Conservation (phyloP, 2,888 invertebrate species). For the Azorinus chamasolen region DNA sequence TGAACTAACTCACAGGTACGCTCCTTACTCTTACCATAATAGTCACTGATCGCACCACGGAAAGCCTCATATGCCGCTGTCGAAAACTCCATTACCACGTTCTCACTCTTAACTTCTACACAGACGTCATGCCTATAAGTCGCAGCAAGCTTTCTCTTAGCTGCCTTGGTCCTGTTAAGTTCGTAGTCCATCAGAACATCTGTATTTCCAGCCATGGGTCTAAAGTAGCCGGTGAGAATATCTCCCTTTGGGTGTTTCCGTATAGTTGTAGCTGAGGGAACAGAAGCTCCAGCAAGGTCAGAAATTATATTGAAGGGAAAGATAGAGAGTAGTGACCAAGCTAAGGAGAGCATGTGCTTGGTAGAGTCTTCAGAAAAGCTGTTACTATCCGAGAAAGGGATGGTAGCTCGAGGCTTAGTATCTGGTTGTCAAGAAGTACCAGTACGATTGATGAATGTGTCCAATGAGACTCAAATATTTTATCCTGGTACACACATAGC, state of each 20-base stretch:
- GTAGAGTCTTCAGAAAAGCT: slow-evolving; percentile 31
- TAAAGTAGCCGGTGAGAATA: too few relatives aligned
- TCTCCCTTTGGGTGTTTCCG: slow-evolving; percentile 39
- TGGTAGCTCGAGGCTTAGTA: slow-evolving; percentile 50
- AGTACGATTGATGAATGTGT: slow-evolving; percentile 50
- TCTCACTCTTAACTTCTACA: too few relatives aligned
- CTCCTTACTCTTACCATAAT: too few relatives aligned
- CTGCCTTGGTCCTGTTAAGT: too few relatives aligned
- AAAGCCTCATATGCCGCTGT: too few relatives aligned
- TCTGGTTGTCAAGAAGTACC: slow-evolving; percentile 32
- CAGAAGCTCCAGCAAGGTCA: slow-evolving; percentile 16
- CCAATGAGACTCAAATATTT: slow-evolving; percentile 32
- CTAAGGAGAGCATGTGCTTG: slow-evolving; percentile 4
- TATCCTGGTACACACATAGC: slow-evolving; percentile 45
- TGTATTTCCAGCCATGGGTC: too few relatives aligned
- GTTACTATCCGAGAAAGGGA: slow-evolving; percentile 9
- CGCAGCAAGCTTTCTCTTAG: too few relatives aligned
- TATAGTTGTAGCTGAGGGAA: slow-evolving; percentile 9
- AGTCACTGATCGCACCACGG: too few relatives aligned
- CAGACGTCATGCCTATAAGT: too few relatives aligned
- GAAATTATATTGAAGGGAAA: slow-evolving; percentile 23
- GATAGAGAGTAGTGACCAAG: neutral
- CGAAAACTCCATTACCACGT: too few relatives aligned
- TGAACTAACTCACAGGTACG: too few relatives aligned
- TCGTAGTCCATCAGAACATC: too few relatives aligned